phyloP scores from a whole-genome alignment of 2,888 invertebrate species.

The Cryptocheilus praepositus region DNA sequence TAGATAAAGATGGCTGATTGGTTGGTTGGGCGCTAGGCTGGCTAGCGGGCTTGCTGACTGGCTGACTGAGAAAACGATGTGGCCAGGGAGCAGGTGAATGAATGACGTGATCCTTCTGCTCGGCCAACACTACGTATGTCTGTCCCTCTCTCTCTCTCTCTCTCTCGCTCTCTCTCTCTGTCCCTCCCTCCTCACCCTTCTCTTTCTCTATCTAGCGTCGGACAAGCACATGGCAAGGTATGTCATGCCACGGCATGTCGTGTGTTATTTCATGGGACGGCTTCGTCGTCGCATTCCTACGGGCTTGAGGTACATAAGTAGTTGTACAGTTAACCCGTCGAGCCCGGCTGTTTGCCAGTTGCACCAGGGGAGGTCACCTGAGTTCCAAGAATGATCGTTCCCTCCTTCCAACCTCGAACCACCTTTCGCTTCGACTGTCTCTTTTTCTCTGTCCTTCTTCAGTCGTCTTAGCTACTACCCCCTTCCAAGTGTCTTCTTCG shows the following conservation, averaged over 20 bases:
- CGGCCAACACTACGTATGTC: too few relatives aligned
- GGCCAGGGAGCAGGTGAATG: conserved; percentile 57
- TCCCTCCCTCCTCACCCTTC: conserved; percentile 11
- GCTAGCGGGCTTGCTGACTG: conserved; percentile 5
- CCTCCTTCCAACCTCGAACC: conserved; percentile 13
- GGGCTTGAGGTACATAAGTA: conserved; percentile 62
- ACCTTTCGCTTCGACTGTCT: not conserved
- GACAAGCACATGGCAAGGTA: conserved; percentile 43
- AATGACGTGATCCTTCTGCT: conserved; percentile 55
- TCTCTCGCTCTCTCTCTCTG: conserved; percentile 16
- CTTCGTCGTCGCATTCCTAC: conserved; percentile 61
- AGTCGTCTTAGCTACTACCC: conserved; percentile 11
- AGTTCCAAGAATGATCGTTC: conserved; percentile 61
- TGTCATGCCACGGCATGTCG: conserved; percentile 49
- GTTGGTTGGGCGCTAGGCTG: not conserved
- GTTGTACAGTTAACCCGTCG: conserved; percentile 69
- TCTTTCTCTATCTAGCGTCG: not conserved
- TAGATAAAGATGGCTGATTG: conserved; percentile 42
- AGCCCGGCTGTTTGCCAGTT: conserved; percentile 56
- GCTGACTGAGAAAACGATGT: conserved; percentile 21
- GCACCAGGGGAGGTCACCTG: conserved; percentile 64
- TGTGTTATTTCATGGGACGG: conserved; percentile 57
- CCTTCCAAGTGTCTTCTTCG: not conserved
- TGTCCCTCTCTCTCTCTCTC: not conserved
- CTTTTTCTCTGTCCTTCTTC: conserved; percentile 3